Conservation (phyloP, 2,888 invertebrate species). For the Gastracanthus pulcherrimus region DNA sequence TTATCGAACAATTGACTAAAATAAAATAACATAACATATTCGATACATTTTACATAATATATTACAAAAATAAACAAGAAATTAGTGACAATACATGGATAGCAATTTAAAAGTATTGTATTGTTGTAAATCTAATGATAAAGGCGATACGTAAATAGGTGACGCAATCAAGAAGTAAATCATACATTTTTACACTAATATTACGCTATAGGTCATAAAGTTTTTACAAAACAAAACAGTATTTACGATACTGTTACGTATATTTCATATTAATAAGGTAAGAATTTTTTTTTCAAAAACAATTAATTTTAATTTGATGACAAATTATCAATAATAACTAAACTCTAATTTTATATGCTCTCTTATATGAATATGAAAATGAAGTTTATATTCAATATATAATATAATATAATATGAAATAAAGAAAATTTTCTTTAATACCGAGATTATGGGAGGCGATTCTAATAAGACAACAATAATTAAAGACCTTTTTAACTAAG, state of each 20-base stretch:
- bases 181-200: neutral
- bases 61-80: neutral
- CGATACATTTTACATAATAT: too few relatives aligned
- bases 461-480: too few relatives aligned
- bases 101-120: neutral
- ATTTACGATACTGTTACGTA: neutral
- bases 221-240: neutral
- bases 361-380: too few relatives aligned
- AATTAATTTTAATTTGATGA: neutral
- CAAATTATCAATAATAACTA: too few relatives aligned
- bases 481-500: too few relatives aligned
- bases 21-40: neutral
- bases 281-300: neutral
- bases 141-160: neutral
- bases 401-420: too few relatives aligned
- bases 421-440: too few relatives aligned
- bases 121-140: neutral
- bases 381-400: too few relatives aligned
- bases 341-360: too few relatives aligned
- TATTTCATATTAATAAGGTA: neutral
- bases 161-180: neutral
- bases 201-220: neutral
- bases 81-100: neutral
- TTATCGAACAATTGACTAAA: neutral
- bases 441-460: too few relatives aligned